These are phyloP conservation scores for Ptychochromis oligacanthus DNA, from an alignment of 2,113 vertebrate genomes.

Conservation along the genomic window DNA sequence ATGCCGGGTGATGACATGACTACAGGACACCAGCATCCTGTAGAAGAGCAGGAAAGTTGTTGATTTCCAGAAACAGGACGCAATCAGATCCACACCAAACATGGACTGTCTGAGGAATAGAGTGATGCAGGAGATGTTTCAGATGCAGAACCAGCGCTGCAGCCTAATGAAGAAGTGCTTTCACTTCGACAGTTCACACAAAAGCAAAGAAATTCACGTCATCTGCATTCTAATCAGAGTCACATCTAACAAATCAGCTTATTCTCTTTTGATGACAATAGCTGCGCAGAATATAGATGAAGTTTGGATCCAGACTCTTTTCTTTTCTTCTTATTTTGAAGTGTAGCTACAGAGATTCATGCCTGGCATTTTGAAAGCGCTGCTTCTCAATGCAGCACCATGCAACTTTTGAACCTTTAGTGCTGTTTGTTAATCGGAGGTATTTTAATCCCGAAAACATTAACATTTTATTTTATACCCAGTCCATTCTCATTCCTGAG, in stretches of 20 bases:
- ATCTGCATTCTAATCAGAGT: conserved; percentile 8
- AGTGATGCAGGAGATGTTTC: neutral
- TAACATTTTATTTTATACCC: no score
- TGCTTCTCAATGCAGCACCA: neutral
- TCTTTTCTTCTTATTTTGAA: neutral
- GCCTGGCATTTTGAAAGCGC: neutral
- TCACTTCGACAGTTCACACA: neutral
- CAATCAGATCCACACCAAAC: neutral
- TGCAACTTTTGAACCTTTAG: neutral
- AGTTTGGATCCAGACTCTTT: neutral
- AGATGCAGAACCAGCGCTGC: neutral
- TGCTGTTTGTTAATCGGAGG: neutral
- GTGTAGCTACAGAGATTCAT: neutral
- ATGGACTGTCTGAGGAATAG: neutral
- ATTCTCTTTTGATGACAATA: conserved; percentile 1
- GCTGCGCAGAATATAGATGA: conserved; percentile 43
- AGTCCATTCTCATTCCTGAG: no score
- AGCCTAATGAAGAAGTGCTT: conserved; percentile 13
- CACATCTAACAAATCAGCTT: conserved; percentile 22
- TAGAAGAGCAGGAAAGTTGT: neutral
- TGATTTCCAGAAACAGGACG: neutral
- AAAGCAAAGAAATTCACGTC: neutral
- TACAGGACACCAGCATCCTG: neutral
- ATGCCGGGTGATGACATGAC: neutral
- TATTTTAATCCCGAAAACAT: no score